A percentile compares a stretch with the other conserved stretches of the same genome.
Evolutionary conservation across 2,888 invertebrate species (phyloP).

Genomic region (Trachelus troglodyta): DNA sequence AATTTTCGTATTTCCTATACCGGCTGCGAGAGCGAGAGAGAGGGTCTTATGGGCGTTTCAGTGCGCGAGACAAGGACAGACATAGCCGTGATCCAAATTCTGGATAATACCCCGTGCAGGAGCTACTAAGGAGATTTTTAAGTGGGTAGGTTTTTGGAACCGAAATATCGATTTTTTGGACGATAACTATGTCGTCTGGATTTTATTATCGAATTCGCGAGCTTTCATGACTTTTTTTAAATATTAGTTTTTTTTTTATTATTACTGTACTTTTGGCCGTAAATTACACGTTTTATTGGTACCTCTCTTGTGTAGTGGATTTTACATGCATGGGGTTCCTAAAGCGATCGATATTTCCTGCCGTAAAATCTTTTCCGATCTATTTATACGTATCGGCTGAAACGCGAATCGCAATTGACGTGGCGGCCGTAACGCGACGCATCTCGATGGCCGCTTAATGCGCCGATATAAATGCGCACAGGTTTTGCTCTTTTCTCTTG

Average conservation of each 20-base stretch:
- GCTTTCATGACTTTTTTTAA: not conserved
- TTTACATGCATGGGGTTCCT: not conserved
- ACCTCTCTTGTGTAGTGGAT: not conserved
- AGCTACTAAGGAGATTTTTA: not conserved
- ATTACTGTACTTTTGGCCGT: not conserved
- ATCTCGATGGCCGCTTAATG: slow-evolving; percentile 34
- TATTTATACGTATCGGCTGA: not conserved
- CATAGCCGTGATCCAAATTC: not conserved
- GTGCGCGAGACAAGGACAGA: not conserved
- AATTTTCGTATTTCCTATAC: not conserved
- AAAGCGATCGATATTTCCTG: not conserved
- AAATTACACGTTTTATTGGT: not conserved
- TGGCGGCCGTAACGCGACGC: not conserved
- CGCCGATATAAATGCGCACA: slow-evolving; percentile 50
- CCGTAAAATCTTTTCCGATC: not conserved
- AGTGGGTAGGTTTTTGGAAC: not conserved
- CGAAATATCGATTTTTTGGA: not conserved
- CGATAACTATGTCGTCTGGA: not conserved
- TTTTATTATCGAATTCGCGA: not conserved
- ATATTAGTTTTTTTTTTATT: not conserved
- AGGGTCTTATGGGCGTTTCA: not conserved
- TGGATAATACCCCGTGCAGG: not conserved
- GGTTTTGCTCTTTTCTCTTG: slow-evolving; percentile 5
- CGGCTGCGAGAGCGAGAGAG: not conserved
- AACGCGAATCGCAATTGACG: not conserved